Conservation (phyloP, 2,888 invertebrate genomes). For the Lepidocyrtinus sp. region DNA sequence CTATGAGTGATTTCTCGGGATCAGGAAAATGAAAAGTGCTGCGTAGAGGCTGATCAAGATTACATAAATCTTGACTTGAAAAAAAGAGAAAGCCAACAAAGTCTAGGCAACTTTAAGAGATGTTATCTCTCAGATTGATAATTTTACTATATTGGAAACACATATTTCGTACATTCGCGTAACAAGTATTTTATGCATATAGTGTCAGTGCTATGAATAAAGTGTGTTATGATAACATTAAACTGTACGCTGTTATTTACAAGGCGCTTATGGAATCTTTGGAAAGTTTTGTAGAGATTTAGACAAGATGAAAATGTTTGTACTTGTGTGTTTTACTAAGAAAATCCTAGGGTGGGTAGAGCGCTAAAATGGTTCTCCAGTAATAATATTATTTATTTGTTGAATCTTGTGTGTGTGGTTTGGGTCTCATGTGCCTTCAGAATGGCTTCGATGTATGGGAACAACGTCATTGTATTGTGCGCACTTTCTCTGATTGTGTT, state of each 20-base stretch:
- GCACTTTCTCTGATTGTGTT: slow-evolving; percentile 38
- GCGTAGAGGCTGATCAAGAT: slow-evolving; percentile 50
- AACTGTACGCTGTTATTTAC: background rate
- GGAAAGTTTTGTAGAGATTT: slow-evolving; percentile 10
- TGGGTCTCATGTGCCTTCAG: slow-evolving; percentile 63
- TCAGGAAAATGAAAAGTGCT: slow-evolving; percentile 57
- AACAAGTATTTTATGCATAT: slow-evolving; percentile 5
- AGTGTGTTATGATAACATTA: background rate
- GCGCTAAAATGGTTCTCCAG: slow-evolving; percentile 38
- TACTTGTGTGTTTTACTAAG: background rate
- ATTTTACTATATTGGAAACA: background rate
- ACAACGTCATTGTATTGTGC: slow-evolving; percentile 58
- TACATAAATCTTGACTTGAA: background rate
- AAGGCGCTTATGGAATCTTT: slow-evolving; percentile 54
- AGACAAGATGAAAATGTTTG: background rate
- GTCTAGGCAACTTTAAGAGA: background rate
- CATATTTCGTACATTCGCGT: background rate
- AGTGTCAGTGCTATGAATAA: background rate
- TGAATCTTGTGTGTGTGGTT: slow-evolving; percentile 39
- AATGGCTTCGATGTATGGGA: slow-evolving; percentile 63
- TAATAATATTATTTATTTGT: slow-evolving; percentile 24
- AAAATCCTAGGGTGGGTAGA: background rate
- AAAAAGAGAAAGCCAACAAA: slow-evolving; percentile 49
- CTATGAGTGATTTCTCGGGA: slow-evolving; percentile 55
- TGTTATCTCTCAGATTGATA: background rate